Conservation (phyloP, 2,113 vertebrate genomes). For the Anas platyrhynchos region DNA sequence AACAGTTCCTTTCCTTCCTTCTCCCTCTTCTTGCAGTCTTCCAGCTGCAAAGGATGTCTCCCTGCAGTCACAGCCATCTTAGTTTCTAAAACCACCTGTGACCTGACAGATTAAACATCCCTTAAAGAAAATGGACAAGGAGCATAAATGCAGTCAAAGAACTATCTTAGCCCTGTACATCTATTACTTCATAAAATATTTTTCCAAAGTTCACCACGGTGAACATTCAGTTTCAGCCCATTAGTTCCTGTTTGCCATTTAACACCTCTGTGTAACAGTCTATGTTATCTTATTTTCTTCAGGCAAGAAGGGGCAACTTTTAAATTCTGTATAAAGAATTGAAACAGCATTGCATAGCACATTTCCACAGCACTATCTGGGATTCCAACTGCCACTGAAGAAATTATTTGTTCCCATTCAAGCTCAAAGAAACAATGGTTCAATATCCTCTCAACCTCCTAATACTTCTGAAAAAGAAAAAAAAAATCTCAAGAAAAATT, state of each 20-base stretch:
- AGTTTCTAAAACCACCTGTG: background rate
- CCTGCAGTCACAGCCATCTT: background rate
- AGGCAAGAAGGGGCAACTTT: background rate
- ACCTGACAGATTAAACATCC: background rate
- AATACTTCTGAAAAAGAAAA: too few relatives aligned
- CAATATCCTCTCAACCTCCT: background rate
- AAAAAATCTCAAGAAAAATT: background rate
- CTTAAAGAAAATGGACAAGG: background rate
- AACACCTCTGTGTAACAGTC: background rate
- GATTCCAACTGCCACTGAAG: background rate
- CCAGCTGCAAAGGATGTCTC: background rate
- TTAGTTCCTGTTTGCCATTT: background rate
- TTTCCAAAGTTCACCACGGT: background rate
- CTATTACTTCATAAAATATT: background rate
- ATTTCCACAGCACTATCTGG: background rate
- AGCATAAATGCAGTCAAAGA: background rate
- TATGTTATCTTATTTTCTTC: background rate
- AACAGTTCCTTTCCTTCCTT: background rate
- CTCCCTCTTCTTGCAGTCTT: background rate
- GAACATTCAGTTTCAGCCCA: background rate
- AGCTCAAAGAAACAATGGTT: background rate
- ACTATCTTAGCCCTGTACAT: background rate
- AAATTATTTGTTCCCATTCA: background rate
- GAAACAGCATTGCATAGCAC: background rate
- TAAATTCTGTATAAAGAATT: background rate